These are phyloP conservation scores for Ditylenchus dipsaci DNA, from an alignment of 1,140 invertebrate genomes.

Conservation along the genomic window DNA sequence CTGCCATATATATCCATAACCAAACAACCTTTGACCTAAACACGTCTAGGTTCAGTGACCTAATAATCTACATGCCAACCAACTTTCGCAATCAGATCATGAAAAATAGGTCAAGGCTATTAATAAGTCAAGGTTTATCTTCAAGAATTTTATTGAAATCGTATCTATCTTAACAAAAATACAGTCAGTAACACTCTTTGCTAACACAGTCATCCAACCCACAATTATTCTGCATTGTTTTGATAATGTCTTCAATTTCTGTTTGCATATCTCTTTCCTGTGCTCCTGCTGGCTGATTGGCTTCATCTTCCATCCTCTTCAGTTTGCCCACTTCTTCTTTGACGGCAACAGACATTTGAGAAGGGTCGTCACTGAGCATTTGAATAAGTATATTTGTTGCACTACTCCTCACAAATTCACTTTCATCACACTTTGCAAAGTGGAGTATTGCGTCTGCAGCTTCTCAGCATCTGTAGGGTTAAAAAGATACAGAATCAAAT, in stretches of 20 bases:
- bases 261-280: neutral
- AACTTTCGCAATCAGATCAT: too few species aligned
- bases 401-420: neutral
- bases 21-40: too few species aligned
- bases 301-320: neutral
- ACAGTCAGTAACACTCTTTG: neutral
- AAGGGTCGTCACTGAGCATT: neutral
- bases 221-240: neutral
- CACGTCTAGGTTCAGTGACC: too few species aligned
- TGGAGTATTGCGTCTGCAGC: neutral
- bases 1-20: too few species aligned
- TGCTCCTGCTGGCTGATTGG: neutral
- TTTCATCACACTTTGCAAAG: neutral
- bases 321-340: too few species aligned
- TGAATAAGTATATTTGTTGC: neutral
- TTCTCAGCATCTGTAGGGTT: neutral
- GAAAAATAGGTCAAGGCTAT: too few species aligned
- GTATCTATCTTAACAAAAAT: neutral
- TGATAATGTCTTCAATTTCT: neutral
- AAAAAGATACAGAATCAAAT: neutral
- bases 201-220: neutral
- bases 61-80: too few species aligned
- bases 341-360: too few species aligned
- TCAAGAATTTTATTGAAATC: too few species aligned
- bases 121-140: too few species aligned